These are phyloP conservation scores for Aleadryas rufinucha DNA, from an alignment of 2,113 vertebrate species.

Conservation along the genomic window DNA sequence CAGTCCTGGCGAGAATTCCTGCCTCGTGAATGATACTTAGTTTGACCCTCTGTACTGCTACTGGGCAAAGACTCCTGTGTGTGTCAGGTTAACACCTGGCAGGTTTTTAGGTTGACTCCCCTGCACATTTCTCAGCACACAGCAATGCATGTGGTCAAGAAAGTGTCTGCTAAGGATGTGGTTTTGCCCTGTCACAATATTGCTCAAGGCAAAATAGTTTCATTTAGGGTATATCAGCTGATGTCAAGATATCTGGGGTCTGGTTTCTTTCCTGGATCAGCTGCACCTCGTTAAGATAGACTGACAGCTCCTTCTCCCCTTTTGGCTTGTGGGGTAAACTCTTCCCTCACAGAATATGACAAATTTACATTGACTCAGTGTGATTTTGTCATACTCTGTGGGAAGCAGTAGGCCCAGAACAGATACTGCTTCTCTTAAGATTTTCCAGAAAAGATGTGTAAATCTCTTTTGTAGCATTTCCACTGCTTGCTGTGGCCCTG, in stretches of 20 bases:
- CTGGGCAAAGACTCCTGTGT: neutral
- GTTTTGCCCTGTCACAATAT: neutral
- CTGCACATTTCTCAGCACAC: neutral
- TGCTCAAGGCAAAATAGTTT: neutral
- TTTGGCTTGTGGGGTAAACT: neutral
- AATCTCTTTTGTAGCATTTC: neutral
- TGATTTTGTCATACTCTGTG: neutral
- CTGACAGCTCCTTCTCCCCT: neutral
- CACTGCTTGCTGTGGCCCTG: neutral
- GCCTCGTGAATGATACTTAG: fast-evolving
- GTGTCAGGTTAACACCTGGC: neutral
- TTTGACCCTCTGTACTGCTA: neutral
- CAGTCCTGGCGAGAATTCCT: neutral
- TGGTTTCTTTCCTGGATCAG: neutral
- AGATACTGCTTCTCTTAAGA: neutral
- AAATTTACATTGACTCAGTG: neutral
- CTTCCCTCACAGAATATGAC: neutral
- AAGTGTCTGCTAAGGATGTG: neutral
- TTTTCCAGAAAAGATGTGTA: neutral
- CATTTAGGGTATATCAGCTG: neutral
- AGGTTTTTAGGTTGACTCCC: neutral
- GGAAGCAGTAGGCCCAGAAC: neutral
- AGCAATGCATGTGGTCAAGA: neutral
- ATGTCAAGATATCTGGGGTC: neutral
- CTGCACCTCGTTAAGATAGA: neutral